Evolutionary conservation across 2,888 invertebrate genomes (phyloP).

Genomic region (Stenchaetothrips biformis): DNA sequence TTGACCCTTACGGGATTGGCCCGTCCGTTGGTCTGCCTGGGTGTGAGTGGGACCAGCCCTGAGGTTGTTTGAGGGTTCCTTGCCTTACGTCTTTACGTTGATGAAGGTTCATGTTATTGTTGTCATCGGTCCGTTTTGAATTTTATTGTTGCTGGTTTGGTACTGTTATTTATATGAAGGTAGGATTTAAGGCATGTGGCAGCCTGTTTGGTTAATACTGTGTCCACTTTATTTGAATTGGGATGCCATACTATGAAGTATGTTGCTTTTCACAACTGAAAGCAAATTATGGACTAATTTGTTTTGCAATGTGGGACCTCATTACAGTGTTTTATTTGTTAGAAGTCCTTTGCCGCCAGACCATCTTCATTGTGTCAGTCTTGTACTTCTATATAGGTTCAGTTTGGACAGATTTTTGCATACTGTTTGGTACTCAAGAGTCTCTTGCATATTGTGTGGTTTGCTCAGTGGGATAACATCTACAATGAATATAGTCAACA

Average conservation of each 20-base stretch:
- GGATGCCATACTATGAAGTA: not conserved
- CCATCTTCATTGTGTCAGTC: too few species aligned
- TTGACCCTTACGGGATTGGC: not conserved
- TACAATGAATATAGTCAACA: too few species aligned
- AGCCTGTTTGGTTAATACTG: not conserved
- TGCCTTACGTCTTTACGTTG: not conserved
- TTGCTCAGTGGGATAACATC: too few species aligned
- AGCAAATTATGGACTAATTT: too few species aligned
- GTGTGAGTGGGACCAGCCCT: conserved; percentile 10
- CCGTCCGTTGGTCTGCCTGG: conserved; percentile 4
- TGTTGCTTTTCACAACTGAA: not conserved
- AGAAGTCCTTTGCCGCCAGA: too few species aligned
- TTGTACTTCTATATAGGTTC: too few species aligned
- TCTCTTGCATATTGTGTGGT: too few species aligned
- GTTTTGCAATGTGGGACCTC: too few species aligned
- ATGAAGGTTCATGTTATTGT: not conserved
- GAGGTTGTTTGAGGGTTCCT: not conserved
- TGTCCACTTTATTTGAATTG: not conserved
- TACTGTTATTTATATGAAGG: not conserved
- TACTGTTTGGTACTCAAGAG: too few species aligned
- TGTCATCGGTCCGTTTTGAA: not conserved
- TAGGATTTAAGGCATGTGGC: not conserved
- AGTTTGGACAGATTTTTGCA: too few species aligned
- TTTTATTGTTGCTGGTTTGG: conserved; percentile 1
- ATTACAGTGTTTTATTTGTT: too few species aligned